Evolutionary conservation across 2,113 vertebrate genomes (phyloP), one percentile per base, ranked within the genome.

Genomic region (Hydropotes inermis): DNA sequence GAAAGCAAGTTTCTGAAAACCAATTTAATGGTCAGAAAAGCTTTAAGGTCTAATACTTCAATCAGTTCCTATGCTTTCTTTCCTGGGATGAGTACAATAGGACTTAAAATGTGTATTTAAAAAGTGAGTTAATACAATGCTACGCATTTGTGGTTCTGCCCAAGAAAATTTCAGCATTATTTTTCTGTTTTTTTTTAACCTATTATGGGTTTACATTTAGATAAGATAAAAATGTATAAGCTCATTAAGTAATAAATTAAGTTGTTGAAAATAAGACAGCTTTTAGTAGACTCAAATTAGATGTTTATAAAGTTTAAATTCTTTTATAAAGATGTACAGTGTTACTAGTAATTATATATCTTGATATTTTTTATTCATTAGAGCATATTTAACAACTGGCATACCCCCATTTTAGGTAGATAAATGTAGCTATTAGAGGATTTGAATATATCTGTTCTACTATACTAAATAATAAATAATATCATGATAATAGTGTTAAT

Each of bases 11-110:
- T 79, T 27, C 92, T 90, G 92, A 98, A 98, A 98, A 98, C 81
- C 90, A 98, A 93, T 98, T 98, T 97, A 97, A 96, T 96, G 96
- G 95, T 97, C 96, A 97, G 91, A 97, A 97, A 97, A 97, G 89
- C 78, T 94, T 97, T 97, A 97, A 98, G 95, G 76, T 98, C 94
- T 97, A 95, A 94, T 91, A 98, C 91, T 95, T 97, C 70, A 95
- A 50, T 96, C 96, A 97, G 67, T 98, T 97, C 95, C n/a, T 96
- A 43, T 96, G 91, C 86, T 97, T 96, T 90, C 82, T 90, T 96
- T 97, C 45, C 84, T 89, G 58, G 93, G 82, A 97, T 91, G 57
- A 94, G 82, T 91, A 94, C 82, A 97, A 94, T 96, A 93, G 54
- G 30, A 83, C 82, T 95, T 39, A 85, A 97, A 96, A 91, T 97